Percentiles rank a stretch among this genome's conserved stretches.
Conservation (phyloP, 2,113 vertebrate genomes). For the Hystrix cristata region DNA sequence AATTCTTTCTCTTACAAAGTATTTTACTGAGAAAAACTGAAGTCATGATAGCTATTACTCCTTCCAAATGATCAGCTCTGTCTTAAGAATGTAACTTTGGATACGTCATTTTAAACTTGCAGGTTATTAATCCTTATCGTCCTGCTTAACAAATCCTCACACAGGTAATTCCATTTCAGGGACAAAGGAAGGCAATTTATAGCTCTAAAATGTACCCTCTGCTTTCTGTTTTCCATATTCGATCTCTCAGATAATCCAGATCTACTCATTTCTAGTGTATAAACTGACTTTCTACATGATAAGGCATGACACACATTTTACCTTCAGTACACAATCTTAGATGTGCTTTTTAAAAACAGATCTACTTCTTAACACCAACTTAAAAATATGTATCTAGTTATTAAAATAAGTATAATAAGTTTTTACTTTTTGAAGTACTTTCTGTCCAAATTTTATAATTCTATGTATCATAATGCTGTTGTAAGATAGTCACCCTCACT, state of each 20-base stretch:
- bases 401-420: background rate
- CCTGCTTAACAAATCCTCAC: background rate
- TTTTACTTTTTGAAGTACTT: background rate
- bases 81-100: slow-evolving; percentile 50
- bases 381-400: background rate
- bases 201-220: background rate
- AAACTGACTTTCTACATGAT: background rate
- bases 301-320: background rate
- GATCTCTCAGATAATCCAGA: background rate
- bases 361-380: background rate
- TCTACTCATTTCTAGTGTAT: background rate
- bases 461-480: background rate
- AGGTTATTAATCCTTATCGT: background rate
- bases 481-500: too few relatives aligned
- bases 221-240: background rate
- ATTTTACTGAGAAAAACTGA: slow-evolving; percentile 66
- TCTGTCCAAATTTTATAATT: background rate
- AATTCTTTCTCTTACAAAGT: slow-evolving; percentile 3
- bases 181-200: background rate
- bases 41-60: slow-evolving; percentile 21
- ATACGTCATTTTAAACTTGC: background rate
- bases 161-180: background rate
- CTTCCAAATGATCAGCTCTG: slow-evolving; percentile 47
- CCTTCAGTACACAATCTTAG: background rate
- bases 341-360: background rate